A percentile compares a stretch with the other conserved stretches of the same genome.
Evolutionary conservation across 2,113 vertebrate species (phyloP).

Genomic region (Tragelaphus scriptus): DNA sequence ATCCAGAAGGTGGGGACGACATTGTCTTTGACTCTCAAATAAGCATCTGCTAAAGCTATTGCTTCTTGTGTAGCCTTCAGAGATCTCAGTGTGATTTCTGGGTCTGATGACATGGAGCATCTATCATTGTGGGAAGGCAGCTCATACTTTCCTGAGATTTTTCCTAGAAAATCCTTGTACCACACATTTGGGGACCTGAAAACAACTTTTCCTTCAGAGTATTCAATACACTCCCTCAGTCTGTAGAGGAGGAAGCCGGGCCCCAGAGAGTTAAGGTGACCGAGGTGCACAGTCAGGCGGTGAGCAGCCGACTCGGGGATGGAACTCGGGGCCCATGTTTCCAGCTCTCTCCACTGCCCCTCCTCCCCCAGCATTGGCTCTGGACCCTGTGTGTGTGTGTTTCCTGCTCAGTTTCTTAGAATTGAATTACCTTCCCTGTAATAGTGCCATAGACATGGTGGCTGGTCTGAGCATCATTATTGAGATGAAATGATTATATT

Average conservation of each 20-base stretch:
- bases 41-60: neutral
- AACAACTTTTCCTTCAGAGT: neutral
- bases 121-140: neutral
- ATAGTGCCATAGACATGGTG: neutral
- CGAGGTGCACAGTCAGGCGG: rapidly evolving
- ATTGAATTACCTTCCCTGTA: neutral
- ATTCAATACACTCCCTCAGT: neutral
- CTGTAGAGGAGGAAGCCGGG: neutral
- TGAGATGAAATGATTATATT: neutral
- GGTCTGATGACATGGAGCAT: rapidly evolving
- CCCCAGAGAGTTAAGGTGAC: neutral
- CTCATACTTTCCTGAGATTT: neutral
- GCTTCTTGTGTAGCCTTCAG: neutral
- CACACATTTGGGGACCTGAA: neutral
- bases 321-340: neutral
- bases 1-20: no score
- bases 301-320: rapidly evolving
- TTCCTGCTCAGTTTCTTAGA: neutral
- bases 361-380: neutral
- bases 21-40: neutral
- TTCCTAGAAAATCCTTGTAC: neutral
- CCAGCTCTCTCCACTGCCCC: rapidly evolving
- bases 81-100: neutral
- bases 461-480: neutral
- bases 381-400: rapidly evolving